These are phyloP conservation scores for Lates japonicus DNA, from an alignment of 2,797 vertebrate genomes.

Conservation along the genomic window DNA sequence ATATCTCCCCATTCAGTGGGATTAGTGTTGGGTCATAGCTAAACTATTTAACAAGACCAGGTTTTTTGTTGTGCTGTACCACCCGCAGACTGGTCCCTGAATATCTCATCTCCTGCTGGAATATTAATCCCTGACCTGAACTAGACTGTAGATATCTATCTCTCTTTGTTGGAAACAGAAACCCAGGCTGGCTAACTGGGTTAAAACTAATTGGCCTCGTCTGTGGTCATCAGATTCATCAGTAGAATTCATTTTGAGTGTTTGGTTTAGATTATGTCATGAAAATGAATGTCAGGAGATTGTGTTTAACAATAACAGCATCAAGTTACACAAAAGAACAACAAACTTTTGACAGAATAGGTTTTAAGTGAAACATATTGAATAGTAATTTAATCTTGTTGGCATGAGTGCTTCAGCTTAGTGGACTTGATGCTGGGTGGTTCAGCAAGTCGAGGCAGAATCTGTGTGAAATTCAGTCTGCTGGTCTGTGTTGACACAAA, in stretches of 20 bases:
- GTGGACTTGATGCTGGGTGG: conserved; percentile 2
- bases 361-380: conserved; percentile 17
- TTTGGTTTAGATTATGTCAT: conserved; percentile 17
- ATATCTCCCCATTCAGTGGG: not conserved
- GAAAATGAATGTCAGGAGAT: not conserved
- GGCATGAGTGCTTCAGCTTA: not conserved
- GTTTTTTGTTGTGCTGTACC: not conserved
- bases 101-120: conserved; percentile 52
- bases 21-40: not conserved
- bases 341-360: not conserved
- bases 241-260: conserved; percentile 27
- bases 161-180: conserved; percentile 42
- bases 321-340: not conserved
- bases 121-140: conserved; percentile 66
- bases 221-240: conserved; percentile 32
- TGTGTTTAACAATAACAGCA: not conserved
- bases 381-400: conserved; percentile 35
- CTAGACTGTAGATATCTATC: conserved; percentile 12
- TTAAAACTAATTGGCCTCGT: conserved; percentile 8
- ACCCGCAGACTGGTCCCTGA: not conserved
- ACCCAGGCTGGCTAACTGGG: conserved; percentile 4
- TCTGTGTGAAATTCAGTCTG: conserved; percentile 51
- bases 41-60: not conserved
- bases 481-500: conserved; percentile 40
- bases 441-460: conserved; percentile 40